Conservation (phyloP, 2,113 vertebrate genomes). For the Bos taurus region DNA sequence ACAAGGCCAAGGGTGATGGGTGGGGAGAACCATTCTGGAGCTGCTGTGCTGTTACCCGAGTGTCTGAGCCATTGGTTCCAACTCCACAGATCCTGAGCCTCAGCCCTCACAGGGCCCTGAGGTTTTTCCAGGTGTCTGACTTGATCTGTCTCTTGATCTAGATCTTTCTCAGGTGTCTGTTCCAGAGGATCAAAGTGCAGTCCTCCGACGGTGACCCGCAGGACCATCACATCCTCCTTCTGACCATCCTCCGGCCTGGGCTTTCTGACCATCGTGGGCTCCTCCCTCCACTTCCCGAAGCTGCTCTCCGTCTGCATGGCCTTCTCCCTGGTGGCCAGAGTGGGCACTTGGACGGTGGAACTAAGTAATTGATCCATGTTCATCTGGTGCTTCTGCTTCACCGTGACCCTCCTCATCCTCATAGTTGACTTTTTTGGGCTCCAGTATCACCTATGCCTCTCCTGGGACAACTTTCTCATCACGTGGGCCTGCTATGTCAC, state of each 20-base stretch:
- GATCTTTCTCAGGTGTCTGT: neutral
- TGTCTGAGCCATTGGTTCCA: neutral
- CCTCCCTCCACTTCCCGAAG: slow-evolving; percentile 56
- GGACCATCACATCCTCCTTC: neutral
- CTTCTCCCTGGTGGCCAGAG: neutral
- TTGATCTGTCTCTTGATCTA: neutral
- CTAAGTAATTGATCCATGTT: neutral
- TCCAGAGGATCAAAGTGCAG: neutral
- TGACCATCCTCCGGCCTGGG: neutral
- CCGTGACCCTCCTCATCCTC: neutral
- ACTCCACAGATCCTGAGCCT: neutral
- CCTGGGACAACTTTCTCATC: neutral
- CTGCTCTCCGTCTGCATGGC: neutral
- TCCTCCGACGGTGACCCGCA: neutral
- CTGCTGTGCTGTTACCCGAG: neutral
- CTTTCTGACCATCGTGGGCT: neutral
- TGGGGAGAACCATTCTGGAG: neutral
- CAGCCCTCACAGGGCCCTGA: neutral
- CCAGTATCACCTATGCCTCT: neutral
- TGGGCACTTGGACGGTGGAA: neutral
- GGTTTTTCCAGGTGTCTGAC: rapidly evolving
- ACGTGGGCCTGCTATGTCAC: neutral
- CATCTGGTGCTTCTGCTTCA: neutral
- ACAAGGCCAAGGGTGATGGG: neutral
- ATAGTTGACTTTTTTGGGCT: neutral